Base-by-base conservation (phyloP, 2,113 vertebrate genomes). In the Casuarius casuarius region DNA sequence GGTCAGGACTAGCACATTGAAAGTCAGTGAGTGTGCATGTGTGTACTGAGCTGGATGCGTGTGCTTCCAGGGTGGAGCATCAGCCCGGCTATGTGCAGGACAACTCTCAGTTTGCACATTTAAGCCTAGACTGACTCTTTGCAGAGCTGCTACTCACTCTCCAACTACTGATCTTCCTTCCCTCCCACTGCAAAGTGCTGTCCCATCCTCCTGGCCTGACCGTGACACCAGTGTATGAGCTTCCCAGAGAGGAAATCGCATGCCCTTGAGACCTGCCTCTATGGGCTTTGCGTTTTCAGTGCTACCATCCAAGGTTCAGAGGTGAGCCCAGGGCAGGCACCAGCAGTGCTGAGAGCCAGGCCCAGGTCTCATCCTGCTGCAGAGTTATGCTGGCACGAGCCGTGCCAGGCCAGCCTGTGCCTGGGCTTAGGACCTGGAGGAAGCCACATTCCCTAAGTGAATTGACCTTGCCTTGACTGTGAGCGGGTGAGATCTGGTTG, bases 11-110 rank as follows among this genome's bases (percentile, higher is more conserved):
- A 35, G 13, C 6, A 35, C 35, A 35, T 23, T 40, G 62, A 21
- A 38, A 22, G 12, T 6, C 33, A 13, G 35, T 42, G 62, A 9
- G 1, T 0, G 7, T 3, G 42, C 13, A 2, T 0, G 29, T 51
- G 31, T 0, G 44, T 16, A 46, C 44, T 22, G 49, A 63, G 75
- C 33, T 56, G 94, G 4, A 9, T 7, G 65, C 1, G 38, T 38
- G 35, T 0, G 0, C 22, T 1, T 56, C 54, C 23, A 13, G 54
- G 0, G 15, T 49, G 38, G 20, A 71, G 51, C 61, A 21, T 4
- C 59, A 63, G 38, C 56, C 61, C 4, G 7, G 90, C 67, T n/a
- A 23, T 10, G n/a, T 5, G 6, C 58, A 59, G 31, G 33, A 59
- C 58, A 59, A 20, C 44, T 46, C 46, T 48, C 46, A 48, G 18